phyloP scores from a whole-genome alignment of 1,140 invertebrate species.

The Saccostrea glomerata region DNA sequence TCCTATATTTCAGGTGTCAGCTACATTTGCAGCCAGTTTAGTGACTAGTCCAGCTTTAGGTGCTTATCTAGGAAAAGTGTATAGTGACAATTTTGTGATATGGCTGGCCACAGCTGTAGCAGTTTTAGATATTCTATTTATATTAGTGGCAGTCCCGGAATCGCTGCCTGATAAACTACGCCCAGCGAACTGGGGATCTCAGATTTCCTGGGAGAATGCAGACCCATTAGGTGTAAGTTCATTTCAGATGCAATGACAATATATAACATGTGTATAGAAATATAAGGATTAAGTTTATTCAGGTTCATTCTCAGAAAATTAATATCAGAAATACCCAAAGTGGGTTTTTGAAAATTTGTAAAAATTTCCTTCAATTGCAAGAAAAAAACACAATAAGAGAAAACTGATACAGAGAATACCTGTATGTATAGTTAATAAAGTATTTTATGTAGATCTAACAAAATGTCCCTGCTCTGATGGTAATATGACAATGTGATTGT shows the following conservation, averaged over 20 bases:
- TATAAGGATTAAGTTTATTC: no score
- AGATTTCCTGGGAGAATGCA: constrained; percentile 90
- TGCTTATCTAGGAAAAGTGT: constrained; percentile 93
- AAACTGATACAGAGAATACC: no score
- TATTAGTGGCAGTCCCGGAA: constrained; percentile 98
- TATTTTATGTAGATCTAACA: no score
- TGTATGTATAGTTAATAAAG: no score
- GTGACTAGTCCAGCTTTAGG: constrained; percentile 98
- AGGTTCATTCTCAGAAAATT: no score
- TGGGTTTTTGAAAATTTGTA: no score
- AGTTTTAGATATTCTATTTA: constrained; percentile 98
- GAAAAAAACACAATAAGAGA: background rate
- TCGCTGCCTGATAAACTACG: constrained; percentile 90
- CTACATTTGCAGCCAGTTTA: constrained; percentile 98
- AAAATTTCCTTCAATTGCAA: background rate
- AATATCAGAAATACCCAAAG: no score
- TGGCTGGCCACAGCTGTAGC: constrained; percentile 95
- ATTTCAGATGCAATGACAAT: background rate
- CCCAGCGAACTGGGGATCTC: constrained; percentile 76
- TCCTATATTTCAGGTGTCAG: constrained; percentile 85
- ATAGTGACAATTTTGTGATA: constrained; percentile 96
- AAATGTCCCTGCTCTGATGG: no score
- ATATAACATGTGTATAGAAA: background rate
- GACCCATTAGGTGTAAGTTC: constrained; percentile 94
- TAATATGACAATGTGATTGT: no score